Base-by-base conservation (phyloP, 2,113 vertebrate species). In the Setophaga petechia region DNA sequence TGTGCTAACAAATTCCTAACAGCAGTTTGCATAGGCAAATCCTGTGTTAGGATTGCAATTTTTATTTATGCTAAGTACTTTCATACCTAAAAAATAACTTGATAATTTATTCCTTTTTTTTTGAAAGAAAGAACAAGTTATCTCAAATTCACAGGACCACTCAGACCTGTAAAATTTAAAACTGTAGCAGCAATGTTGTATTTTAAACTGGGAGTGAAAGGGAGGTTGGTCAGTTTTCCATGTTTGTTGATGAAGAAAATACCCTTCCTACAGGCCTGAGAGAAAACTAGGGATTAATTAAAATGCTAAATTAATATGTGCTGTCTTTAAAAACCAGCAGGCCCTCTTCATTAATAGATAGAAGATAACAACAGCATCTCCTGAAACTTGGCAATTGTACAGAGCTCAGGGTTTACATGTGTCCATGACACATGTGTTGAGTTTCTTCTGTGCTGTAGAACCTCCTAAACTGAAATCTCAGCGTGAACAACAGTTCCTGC, bases 381-480 rank as follows among this genome's bases (percentile, higher is more conserved):
- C 51, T 61, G 71, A 52, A 14, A 6, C 28, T 37, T 27, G 4
- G 43, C 49, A 21, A 1, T 61, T n/a, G 24, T 20, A 14, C 44
- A 73, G 79, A 54, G 37, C 15, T 59, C 58, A 59, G 79, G n/a
- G 19, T 43, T 46, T 24, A 3, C 11, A 1, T n/a, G 72, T 44
- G 58, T 21, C 4, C 8, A 1, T 55, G 49, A 25, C 61, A 67
- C 1, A 62, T 11, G 25, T 14, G 13, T 8, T 39, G 67, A 79
- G 66, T 69, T 66, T 28, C 58, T 51, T 72, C 85, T 10, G 25
- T 39, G 41, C 31, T 76, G 21, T 57, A 92, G 88, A 90, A 83
- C 28, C 73, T 96, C 89, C 63, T 84, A 87, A 92, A 90, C 71
- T 95, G 94, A 97, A 97, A 97, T 97, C 96, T 96, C 97, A 96